These are phyloP conservation scores for Psilopogon haemacephalus DNA, from an alignment of 2,113 vertebrate species.

Conservation along the genomic window DNA sequence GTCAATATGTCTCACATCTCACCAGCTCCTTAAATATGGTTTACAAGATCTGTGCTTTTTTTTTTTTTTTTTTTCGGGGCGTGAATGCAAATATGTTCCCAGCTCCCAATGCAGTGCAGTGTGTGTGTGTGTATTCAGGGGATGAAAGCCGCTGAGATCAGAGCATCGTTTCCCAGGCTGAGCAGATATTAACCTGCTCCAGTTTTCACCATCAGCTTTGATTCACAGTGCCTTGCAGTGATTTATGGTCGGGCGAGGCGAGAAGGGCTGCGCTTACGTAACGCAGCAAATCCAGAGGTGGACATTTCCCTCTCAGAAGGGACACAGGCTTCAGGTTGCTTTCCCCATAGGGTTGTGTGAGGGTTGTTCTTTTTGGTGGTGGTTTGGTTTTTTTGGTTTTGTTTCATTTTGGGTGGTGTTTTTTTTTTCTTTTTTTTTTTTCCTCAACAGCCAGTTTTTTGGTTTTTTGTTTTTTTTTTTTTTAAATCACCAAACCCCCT, in stretches of 20 bases:
- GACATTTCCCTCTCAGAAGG: neutral
- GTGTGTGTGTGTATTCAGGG: neutral
- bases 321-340: constrained; percentile 13
- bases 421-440: too few relatives aligned
- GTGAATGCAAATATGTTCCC: constrained; percentile 56
- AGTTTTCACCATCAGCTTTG: neutral
- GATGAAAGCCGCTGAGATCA: constrained; percentile 52
- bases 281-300: neutral
- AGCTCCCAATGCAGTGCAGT: constrained; percentile 1
- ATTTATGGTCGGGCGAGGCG: neutral
- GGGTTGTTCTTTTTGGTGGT: neutral
- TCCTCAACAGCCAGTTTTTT: neutral
- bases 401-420: too few relatives aligned
- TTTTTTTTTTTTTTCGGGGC: too few relatives aligned
- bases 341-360: neutral
- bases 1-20: constrained; percentile 27
- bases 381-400: neutral
- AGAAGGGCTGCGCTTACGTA: neutral
- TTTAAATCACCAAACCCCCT: neutral
- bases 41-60: constrained; percentile 34
- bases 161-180: constrained; percentile 26
- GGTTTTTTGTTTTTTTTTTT: constrained; percentile 36
- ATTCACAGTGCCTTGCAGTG: neutral
- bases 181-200: constrained; percentile 24
- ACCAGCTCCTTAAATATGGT: constrained; percentile 36